Percentiles rank a stretch among this genome's conserved stretches.
These are phyloP conservation scores for Corythornis madagascariensis DNA, from an alignment of 2,113 vertebrate species.

Conservation along the genomic window DNA sequence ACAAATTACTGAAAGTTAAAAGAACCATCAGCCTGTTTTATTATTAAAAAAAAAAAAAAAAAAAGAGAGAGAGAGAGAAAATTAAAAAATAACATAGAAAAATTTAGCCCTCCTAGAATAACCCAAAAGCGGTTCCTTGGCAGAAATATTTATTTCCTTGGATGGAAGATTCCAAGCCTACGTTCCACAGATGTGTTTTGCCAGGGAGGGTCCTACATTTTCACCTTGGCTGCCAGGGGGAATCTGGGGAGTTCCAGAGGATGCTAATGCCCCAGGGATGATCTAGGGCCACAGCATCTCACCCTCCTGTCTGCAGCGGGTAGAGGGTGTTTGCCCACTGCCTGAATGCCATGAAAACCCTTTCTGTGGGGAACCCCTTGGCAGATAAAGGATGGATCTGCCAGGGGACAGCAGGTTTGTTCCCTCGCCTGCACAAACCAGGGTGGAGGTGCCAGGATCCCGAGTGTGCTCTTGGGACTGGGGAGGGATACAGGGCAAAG, in stretches of 20 bases:
- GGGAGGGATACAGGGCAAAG: not conserved
- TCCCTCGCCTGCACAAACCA: rapidly evolving
- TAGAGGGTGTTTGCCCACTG: not conserved
- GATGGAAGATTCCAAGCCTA: not conserved
- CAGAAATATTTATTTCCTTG: conserved; percentile 1
- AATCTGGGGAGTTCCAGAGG: rapidly evolving
- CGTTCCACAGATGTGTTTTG: not conserved
- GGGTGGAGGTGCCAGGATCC: not conserved
- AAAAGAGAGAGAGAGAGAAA: not conserved
- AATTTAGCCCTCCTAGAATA: not conserved
- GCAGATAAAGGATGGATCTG: not conserved
- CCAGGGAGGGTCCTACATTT: not conserved
- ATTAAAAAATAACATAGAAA: not conserved
- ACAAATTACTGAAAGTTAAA: conserved; percentile 40
- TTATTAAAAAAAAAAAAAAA: not conserved
- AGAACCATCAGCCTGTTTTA: not conserved
- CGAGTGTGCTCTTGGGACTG: rapidly evolving
- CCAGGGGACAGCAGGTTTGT: rapidly evolving
- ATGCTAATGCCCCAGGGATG: not conserved
- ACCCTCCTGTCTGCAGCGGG: not conserved
- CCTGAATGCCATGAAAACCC: not conserved
- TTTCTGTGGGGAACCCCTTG: not conserved
- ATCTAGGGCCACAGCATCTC: not conserved
- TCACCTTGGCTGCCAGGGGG: not conserved
- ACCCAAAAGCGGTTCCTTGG: not conserved